phyloP scores from a whole-genome alignment of 1,140 invertebrate genomes.

The Ceratina calcarata region DNA sequence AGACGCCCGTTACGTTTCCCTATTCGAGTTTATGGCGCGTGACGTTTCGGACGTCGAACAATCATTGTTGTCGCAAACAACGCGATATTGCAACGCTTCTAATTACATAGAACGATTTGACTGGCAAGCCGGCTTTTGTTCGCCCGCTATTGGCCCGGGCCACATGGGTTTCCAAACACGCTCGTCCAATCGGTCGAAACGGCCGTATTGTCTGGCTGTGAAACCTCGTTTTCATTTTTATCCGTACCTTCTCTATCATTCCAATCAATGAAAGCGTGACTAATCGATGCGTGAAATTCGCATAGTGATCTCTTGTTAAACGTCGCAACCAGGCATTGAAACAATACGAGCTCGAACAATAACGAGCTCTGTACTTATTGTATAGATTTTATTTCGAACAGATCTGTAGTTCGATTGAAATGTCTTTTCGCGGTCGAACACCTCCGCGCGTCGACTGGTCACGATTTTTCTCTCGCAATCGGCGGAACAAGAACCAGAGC shows the following conservation, averaged over 20 bases:
- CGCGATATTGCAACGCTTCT: constrained; percentile 35
- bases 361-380: background rate
- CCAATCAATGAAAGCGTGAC: constrained; percentile 15
- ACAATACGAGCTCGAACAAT: too few species aligned
- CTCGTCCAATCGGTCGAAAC: constrained; percentile 30
- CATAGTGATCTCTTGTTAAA: background rate
- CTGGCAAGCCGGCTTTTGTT: constrained; percentile 39
- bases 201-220: constrained; percentile 12
- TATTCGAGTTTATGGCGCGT: background rate
- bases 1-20: background rate
- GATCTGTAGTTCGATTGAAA: background rate
- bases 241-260: background rate
- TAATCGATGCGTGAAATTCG: constrained; percentile 13
- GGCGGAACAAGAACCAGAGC: constrained; percentile 7
- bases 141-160: constrained; percentile 5
- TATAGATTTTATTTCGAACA: background rate
- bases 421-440: background rate
- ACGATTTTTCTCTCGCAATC: constrained; percentile 1
- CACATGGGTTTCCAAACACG: constrained; percentile 16
- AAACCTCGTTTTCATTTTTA: constrained; percentile 25
- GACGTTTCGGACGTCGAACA: constrained; percentile 18
- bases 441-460: background rate
- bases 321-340: background rate
- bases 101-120: constrained; percentile 45
- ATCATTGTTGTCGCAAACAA: constrained; percentile 40